Percentiles rank a stretch among this genome's conserved stretches.
Evolutionary conservation across 2,113 vertebrate species (phyloP).

Genomic region (Benitochromis conjunctus): DNA sequence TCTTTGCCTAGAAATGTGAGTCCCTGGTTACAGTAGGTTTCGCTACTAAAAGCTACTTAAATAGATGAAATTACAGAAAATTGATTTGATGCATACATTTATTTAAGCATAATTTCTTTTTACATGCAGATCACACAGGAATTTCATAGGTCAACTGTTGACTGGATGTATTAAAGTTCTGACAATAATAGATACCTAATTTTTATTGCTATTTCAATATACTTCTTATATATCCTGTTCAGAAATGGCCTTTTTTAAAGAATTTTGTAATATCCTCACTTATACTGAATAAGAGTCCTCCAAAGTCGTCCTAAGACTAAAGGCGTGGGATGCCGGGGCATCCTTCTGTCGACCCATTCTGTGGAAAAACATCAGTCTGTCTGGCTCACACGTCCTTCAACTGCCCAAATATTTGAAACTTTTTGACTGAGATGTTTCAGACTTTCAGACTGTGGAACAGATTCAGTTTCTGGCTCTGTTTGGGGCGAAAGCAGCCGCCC

Average conservation of each 20-base stretch:
- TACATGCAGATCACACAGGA: neutral
- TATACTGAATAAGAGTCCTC: neutral
- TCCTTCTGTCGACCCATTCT: neutral
- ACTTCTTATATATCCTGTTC: neutral
- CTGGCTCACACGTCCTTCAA: neutral
- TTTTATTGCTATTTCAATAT: neutral
- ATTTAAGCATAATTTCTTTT: neutral
- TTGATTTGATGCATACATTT: neutral
- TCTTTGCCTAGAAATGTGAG: neutral
- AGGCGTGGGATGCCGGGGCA: neutral
- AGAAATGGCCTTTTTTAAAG: neutral
- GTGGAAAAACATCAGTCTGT: neutral
- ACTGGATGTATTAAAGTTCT: neutral
- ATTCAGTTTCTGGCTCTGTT: neutral
- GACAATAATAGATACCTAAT: neutral
- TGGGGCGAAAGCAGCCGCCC: neutral
- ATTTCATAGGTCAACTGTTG: neutral
- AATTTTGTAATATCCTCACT: rapidly evolving
- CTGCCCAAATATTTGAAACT: neutral
- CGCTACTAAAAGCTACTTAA: neutral
- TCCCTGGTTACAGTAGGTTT: rapidly evolving
- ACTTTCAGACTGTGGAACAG: neutral
- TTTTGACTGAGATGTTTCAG: neutral
- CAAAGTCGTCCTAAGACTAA: neutral
- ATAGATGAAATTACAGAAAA: neutral